Evolutionary conservation across 2,113 vertebrate species (phyloP).

Genomic region (Crotalus helleri): DNA sequence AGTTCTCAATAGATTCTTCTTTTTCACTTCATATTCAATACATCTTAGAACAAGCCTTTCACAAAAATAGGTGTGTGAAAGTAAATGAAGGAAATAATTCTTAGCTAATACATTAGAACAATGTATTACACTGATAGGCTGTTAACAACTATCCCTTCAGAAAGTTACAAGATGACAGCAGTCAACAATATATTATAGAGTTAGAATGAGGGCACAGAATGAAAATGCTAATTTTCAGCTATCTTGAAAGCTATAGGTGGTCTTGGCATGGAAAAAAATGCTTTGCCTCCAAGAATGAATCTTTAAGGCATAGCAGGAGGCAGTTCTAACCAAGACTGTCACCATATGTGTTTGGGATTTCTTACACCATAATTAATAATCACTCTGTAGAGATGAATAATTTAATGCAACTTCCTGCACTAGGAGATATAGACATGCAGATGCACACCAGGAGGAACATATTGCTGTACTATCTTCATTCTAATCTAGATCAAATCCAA

Average conservation of each 20-base stretch:
- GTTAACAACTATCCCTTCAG: constrained; percentile 23
- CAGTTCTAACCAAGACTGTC: constrained; percentile 70
- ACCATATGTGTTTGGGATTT: constrained; percentile 81
- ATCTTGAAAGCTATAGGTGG: constrained; percentile 78
- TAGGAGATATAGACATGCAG: constrained; percentile 64
- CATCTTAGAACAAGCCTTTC: not conserved
- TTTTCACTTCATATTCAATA: not conserved
- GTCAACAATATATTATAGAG: constrained; percentile 51
- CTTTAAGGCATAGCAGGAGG: constrained; percentile 74
- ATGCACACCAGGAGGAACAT: constrained; percentile 56
- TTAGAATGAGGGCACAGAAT: constrained; percentile 65
- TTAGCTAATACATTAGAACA: constrained; percentile 31
- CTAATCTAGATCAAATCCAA: constrained; percentile 33
- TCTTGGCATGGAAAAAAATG: constrained; percentile 76
- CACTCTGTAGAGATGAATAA: constrained; percentile 77
- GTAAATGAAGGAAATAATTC: constrained; percentile 38
- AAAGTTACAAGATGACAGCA: constrained; percentile 51
- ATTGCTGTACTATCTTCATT: constrained; percentile 55
- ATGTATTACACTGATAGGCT: constrained; percentile 41
- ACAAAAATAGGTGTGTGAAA: constrained; percentile 7
- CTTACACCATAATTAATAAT: constrained; percentile 81
- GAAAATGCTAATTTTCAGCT: constrained; percentile 75
- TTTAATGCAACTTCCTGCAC: constrained; percentile 70
- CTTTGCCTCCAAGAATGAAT: constrained; percentile 75
- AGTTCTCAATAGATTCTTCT: not conserved